Evolutionary conservation across 2,113 vertebrate species (phyloP).

Genomic region (Condylura cristata): DNA sequence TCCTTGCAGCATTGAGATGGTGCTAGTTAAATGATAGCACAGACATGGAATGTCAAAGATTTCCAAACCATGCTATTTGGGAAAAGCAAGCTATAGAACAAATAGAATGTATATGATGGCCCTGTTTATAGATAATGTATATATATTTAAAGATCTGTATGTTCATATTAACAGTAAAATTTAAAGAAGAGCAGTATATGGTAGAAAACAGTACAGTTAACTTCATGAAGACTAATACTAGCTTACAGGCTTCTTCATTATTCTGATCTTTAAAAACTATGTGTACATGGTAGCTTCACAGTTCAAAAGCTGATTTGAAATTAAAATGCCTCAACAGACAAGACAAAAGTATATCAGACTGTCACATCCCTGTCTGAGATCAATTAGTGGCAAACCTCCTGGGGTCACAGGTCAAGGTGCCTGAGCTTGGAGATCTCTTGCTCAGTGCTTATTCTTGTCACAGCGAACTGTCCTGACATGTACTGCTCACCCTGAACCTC

Average conservation of each 20-base stretch:
- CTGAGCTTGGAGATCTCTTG: accelerated
- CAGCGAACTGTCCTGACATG: accelerated
- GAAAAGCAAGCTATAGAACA: background rate
- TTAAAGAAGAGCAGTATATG: too few relatives aligned
- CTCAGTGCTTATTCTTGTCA: background rate
- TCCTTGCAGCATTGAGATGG: too few relatives aligned
- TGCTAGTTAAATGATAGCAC: too few relatives aligned
- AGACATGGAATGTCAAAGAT: background rate
- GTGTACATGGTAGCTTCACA: background rate
- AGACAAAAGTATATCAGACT: background rate
- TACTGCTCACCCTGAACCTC: background rate
- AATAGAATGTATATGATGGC: background rate
- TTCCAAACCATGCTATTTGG: background rate
- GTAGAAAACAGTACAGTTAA: background rate
- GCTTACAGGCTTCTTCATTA: background rate
- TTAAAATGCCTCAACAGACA: background rate
- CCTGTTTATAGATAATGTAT: background rate
- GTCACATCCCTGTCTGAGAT: background rate
- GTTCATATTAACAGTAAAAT: too few relatives aligned
- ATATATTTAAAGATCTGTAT: background rate
- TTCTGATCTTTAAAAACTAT: background rate
- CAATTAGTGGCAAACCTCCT: background rate
- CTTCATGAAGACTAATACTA: background rate
- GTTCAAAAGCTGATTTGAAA: background rate
- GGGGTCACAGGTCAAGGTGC: background rate